A percentile compares a stretch with the other conserved stretches of the same genome.
phyloP scores from a whole-genome alignment of 2,888 invertebrate species.

The Ligdia adustata region DNA sequence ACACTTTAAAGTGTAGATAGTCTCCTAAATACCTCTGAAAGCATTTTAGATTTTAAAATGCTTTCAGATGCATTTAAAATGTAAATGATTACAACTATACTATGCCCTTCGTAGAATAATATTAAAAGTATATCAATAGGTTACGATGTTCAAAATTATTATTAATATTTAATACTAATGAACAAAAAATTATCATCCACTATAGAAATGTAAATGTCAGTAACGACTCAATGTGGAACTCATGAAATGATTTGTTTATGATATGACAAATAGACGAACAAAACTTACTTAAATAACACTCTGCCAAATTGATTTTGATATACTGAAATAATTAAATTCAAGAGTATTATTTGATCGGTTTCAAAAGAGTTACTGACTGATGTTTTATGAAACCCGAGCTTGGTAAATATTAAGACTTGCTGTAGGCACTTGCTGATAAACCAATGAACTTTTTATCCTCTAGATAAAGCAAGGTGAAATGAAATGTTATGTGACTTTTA shows the following conservation, averaged over 20 bases:
- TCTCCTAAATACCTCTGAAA: no score
- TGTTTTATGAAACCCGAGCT: not conserved
- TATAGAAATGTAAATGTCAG: conserved; percentile 35
- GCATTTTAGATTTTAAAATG: no score
- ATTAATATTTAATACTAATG: conserved; percentile 30
- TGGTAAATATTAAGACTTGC: not conserved
- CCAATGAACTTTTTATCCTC: conserved; percentile 1
- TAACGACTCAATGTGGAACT: conserved; percentile 5
- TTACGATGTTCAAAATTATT: conserved; percentile 19
- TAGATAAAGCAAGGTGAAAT: not conserved
- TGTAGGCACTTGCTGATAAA: conserved; percentile 1
- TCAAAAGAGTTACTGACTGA: no score
- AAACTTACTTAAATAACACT: conserved; percentile 12
- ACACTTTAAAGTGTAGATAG: no score
- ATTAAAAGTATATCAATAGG: conserved; percentile 13
- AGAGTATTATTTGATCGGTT: no score
- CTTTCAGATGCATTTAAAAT: no score
- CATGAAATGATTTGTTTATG: not conserved
- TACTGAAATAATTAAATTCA: no score
- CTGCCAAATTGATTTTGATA: conserved; percentile 26
- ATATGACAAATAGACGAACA: not conserved
- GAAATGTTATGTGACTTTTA: no score
- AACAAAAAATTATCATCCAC: conserved; percentile 19
- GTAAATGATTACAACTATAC: conserved; percentile 15
- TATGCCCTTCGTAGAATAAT: conserved; percentile 26